Conservation (phyloP, 2,113 vertebrate species). For the Brachirus orientalis region DNA sequence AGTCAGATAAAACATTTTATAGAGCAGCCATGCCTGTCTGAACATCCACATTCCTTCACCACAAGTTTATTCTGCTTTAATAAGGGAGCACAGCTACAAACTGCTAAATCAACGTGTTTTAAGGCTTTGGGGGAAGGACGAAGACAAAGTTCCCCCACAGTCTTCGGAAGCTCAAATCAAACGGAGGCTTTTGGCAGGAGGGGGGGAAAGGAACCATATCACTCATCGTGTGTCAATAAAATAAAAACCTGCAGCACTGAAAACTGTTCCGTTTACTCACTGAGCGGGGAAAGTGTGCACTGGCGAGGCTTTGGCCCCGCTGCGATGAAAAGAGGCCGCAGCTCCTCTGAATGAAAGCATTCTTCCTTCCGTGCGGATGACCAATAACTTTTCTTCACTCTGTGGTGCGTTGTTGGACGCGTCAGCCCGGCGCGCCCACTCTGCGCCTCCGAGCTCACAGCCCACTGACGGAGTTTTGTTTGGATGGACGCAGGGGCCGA, state of each 20-base stretch:
- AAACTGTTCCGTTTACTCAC: conserved; percentile 4
- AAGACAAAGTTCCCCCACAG: not conserved
- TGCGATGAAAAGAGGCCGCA: conserved; percentile 39
- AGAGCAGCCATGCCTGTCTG: not conserved
- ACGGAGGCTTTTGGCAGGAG: not conserved
- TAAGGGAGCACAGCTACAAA: not conserved
- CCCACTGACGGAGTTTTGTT: conserved; percentile 12
- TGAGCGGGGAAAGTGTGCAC: not conserved
- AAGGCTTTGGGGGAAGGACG: not conserved
- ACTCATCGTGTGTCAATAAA: not conserved
- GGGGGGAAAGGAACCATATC: not conserved
- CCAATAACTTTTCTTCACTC: conserved; percentile 52
- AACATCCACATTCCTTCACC: not conserved
- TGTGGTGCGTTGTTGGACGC: conserved; percentile 48
- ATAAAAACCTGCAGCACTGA: not conserved
- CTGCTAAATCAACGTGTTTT: not conserved
- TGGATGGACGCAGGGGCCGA: conserved; percentile 49
- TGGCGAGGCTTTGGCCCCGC: conserved; percentile 4
- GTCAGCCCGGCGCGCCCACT: conserved; percentile 65
- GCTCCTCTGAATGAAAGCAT: conserved; percentile 61
- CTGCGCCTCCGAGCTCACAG: conserved; percentile 15
- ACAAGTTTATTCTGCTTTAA: not conserved
- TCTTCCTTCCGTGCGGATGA: conserved; percentile 52
- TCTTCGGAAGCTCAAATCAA: too few relatives aligned
- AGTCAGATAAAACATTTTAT: conserved; percentile 1